Evolutionary conservation across 2,797 vertebrate genomes (phyloP).

Genomic region (Cirrhinus mrigala): DNA sequence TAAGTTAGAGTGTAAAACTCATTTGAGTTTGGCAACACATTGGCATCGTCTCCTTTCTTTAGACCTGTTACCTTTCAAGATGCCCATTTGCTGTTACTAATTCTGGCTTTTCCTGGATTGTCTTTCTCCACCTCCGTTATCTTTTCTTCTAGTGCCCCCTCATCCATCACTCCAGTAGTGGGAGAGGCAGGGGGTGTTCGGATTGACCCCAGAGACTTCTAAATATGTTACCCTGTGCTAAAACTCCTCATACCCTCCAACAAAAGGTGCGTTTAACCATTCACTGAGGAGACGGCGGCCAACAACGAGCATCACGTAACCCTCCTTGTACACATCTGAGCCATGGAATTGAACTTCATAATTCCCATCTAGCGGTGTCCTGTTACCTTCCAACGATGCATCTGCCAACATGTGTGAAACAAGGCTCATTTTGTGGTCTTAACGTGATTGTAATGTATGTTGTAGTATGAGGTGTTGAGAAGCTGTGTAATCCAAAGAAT

Average conservation of each 20-base stretch:
- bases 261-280: constrained; percentile 28
- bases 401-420: background rate
- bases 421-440: constrained; percentile 8
- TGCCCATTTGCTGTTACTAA: constrained; percentile 38
- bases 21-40: background rate
- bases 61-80: constrained; percentile 27
- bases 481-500: background rate
- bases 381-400: background rate
- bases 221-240: constrained; percentile 45
- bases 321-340: constrained; percentile 3
- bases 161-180: constrained; percentile 58
- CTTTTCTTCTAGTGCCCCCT: constrained; percentile 40
- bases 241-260: constrained; percentile 41
- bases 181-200: constrained; percentile 45
- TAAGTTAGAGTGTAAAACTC: background rate
- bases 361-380: background rate
- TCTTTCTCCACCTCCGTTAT: constrained; percentile 40
- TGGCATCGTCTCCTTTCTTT: background rate
- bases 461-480: background rate
- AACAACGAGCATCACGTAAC: constrained; percentile 12
- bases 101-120: constrained; percentile 46
- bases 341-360: background rate
- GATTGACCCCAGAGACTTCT: constrained; percentile 51
- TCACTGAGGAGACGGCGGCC: constrained; percentile 17
- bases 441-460: background rate